These are phyloP conservation scores for Lepidiolamprologus cunningtoni DNA, from an alignment of 2,113 vertebrate genomes.

Conservation along the genomic window DNA sequence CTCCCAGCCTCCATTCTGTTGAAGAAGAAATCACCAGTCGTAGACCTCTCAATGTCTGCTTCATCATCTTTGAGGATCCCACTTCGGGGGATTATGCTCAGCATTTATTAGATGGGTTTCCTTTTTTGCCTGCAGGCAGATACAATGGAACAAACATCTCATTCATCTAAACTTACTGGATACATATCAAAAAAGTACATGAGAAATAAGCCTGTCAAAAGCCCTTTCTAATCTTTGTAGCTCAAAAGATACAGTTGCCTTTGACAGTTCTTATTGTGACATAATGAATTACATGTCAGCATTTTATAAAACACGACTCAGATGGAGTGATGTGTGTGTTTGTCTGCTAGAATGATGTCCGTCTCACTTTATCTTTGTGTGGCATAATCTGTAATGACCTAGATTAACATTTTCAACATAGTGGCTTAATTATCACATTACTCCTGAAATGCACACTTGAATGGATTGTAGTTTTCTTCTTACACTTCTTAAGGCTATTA, in stretches of 20 bases:
- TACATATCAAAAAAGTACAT: conserved; percentile 35
- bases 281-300: conserved; percentile 33
- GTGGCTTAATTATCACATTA: neutral
- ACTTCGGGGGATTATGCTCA: conserved; percentile 20
- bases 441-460: neutral
- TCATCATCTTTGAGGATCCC: conserved; percentile 1
- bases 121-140: conserved; percentile 23
- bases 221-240: conserved; percentile 5
- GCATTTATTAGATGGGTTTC: conserved; percentile 43
- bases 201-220: conserved; percentile 46
- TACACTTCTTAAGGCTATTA: neutral
- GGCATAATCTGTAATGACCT: neutral
- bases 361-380: neutral
- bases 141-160: conserved; percentile 47
- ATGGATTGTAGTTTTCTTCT: neutral
- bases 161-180: conserved; percentile 3
- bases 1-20: neutral
- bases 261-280: conserved; percentile 1
- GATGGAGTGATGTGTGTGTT: neutral
- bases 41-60: neutral
- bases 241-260: conserved; percentile 19
- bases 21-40: neutral
- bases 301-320: neutral
- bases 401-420: neutral
- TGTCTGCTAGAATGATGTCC: neutral